A percentile compares a stretch with the other conserved stretches of the same genome.
phyloP scores from a whole-genome alignment of 2,888 invertebrate species.

The Tineola bisselliella region DNA sequence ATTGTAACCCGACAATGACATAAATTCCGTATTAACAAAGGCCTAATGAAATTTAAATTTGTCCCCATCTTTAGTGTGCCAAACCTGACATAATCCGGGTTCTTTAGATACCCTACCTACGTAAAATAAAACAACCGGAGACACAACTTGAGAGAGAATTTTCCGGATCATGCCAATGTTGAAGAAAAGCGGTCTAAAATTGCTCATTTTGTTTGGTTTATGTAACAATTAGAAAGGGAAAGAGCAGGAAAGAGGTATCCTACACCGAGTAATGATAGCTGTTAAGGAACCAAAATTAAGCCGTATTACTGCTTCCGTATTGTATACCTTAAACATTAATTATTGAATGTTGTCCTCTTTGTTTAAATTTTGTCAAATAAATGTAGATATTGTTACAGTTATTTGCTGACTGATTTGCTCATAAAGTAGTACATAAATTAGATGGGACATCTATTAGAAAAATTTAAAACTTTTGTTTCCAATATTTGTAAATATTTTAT shows the following conservation, averaged over 20 bases:
- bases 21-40: not conserved
- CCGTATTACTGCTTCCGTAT: constrained; percentile 25
- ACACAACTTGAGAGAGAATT: constrained; percentile 14
- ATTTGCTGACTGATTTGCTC: no score
- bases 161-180: constrained; percentile 22
- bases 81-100: constrained; percentile 9
- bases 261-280: constrained; percentile 33
- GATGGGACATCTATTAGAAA: no score
- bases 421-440: no score
- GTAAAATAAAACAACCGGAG: constrained; percentile 14
- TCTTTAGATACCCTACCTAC: constrained; percentile 4
- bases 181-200: constrained; percentile 26
- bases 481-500: no score
- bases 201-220: constrained; percentile 49
- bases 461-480: no score
- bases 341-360: constrained; percentile 23
- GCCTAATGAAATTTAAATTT: not conserved
- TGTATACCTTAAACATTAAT: constrained; percentile 17
- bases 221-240: constrained; percentile 49
- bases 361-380: not conserved
- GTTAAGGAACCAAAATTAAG: constrained; percentile 43
- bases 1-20: not conserved
- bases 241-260: constrained; percentile 38
- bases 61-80: constrained; percentile 3
- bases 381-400: no score